Base-by-base conservation (phyloP, 2,888 invertebrate species). In the Pomacea canaliculata region DNA sequence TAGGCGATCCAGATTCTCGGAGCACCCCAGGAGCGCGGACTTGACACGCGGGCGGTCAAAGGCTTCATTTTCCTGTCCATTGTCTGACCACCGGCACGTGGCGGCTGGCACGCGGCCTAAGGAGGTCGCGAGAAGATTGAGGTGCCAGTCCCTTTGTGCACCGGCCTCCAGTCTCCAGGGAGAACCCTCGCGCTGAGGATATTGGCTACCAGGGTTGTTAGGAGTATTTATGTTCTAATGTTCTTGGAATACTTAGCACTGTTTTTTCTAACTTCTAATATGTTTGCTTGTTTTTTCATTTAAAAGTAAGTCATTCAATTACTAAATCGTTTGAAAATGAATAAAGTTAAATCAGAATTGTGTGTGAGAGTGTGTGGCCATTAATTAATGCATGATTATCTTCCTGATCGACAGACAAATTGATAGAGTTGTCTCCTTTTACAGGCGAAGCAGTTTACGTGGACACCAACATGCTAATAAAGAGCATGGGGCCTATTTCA, bases 401-500 rank as follows among this genome's bases (percentile, higher is more conserved):
- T 71, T 23, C 62, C 19, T 27, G 16, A 59, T 60, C 2, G 4
- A 19, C 27, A 23, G 12, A 46, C 37, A 19, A 16, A 27, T 71
- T 27, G 46, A n/a, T 70, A n/a, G 19, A 16, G 18, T 9, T 56
- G 56, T 70, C 27, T 27, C 27, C 59, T 27, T 56, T 81, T 80
- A 8, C 78, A 86, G 86, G 83, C 16, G 81, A 82, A 19, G 83
- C 86, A 9, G 73, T 86, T 1, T 76, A 81, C 0, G 83, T 87
- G n/a, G 83, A 85, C 66, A 85, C 86, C 13, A 83, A 86, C 71
- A 82, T 87, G 37, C 75, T 85, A 67, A 85, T 87, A 48, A 78
- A 86, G 71, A 87, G 86, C 73, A 96, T 96, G 95, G 96, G 96
- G 19, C 95, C 96, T 70, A 94, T 96, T 83, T 95, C 95, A 5